A percentile compares a stretch with the other conserved stretches of the same genome.
Evolutionary conservation across 2,888 invertebrate genomes (phyloP).

Genomic region (Taphrorychus bicolor): DNA sequence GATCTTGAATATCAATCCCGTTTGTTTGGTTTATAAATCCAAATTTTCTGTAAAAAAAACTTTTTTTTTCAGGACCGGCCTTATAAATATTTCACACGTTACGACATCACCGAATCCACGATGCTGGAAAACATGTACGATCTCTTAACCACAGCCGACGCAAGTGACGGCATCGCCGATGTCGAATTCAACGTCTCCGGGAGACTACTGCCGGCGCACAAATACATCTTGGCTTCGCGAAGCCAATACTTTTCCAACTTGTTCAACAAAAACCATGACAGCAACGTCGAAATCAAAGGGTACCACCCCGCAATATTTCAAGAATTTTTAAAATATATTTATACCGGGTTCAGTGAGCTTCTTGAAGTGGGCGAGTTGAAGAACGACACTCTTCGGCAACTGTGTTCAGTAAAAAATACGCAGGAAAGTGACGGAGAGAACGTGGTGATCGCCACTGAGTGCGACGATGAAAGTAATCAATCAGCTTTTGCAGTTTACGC

Average conservation of each 20-base stretch:
- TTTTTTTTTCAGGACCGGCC: constrained; percentile 49
- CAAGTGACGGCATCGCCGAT: constrained; percentile 76
- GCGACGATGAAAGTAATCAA: constrained; percentile 47
- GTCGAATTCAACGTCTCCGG: constrained; percentile 71
- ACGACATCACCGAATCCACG: constrained; percentile 40
- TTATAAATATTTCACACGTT: constrained; percentile 46
- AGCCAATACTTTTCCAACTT: constrained; percentile 69
- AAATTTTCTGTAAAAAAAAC: no score
- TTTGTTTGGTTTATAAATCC: no score
- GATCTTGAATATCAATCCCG: no score
- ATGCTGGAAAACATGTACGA: constrained; percentile 44
- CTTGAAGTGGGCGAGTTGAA: constrained; percentile 63
- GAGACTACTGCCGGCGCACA: constrained; percentile 73
- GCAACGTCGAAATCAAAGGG: constrained; percentile 58
- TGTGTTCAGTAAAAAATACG: not conserved
- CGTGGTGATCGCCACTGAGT: constrained; percentile 27
- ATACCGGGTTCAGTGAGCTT: constrained; percentile 72
- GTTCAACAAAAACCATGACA: constrained; percentile 26
- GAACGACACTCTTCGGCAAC: constrained; percentile 23
- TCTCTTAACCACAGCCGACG: constrained; percentile 68
- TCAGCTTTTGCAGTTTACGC: constrained; percentile 64
- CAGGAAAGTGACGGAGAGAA: constrained; percentile 16
- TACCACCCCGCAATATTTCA: constrained; percentile 73
- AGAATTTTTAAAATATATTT: constrained; percentile 73
- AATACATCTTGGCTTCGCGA: constrained; percentile 71